Base-by-base conservation (phyloP, 2,797 vertebrate species). In the Botia almorhae region DNA sequence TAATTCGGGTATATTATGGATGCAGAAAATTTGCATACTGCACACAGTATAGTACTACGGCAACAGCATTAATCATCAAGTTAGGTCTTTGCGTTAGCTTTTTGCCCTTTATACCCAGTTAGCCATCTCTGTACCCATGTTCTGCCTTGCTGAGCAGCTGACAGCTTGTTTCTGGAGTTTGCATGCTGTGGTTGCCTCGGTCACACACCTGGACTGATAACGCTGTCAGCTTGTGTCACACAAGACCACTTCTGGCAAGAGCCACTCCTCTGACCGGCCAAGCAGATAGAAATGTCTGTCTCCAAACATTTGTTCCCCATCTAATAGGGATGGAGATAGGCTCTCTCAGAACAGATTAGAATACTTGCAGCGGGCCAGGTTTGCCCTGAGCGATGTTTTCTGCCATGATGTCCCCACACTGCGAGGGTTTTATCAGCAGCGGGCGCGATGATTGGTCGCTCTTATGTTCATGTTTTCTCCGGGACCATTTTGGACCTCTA, bases 131-230 rank as follows among this genome's bases (percentile, higher is more conserved):
- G 29, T 21, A 36, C 7, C 60, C 51, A 29, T 26, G 16, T 61
- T 80, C 82, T 61, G 86, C 87, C 87, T 83, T 81, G 87, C 83
- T 81, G 80, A 73, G 81, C 71, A 78, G 69, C 85, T 84, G 89
- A 89, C 84, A 88, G 88, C 86, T 86, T 90, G 87, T 81, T 86
- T 87, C 86, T 89, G 87, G 87, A 88, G 84, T 83, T 87, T 85
- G 74, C 51, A 7, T 83, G 84, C 80, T 74, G 29, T 19, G 75
- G 84, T 73, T 83, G 75, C 82, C 74, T 61, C 83, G 86, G 84
- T 88, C 87, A 85, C 53, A 80, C 77, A 85, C 85, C 83, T 89
- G 82, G 51, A 84, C 71, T 67, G 43, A 76, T 19, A 61, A 61
- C 48, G 67, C 82, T 73, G 58, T 63, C 53, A 76, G 77, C 70